Evolutionary conservation across 1,140 invertebrate genomes (phyloP).

Genomic region (Hesperophylax magnus): DNA sequence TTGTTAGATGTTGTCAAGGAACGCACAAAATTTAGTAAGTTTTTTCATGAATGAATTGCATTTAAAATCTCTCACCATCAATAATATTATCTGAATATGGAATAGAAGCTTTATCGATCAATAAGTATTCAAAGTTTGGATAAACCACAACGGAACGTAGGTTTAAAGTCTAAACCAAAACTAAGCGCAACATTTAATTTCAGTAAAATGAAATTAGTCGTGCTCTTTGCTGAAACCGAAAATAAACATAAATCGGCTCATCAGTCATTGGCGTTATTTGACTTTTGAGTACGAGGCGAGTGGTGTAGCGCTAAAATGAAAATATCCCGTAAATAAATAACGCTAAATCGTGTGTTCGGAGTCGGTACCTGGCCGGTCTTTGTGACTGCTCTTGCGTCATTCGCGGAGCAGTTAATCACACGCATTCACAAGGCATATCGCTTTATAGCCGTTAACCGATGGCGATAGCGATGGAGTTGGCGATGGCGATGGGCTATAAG

Average conservation of each 20-base stretch:
- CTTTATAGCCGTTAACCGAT: background rate
- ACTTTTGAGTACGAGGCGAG: background rate
- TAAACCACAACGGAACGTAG: no score
- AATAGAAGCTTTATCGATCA: no score
- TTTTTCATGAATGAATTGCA: no score
- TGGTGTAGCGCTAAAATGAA: constrained; percentile 12
- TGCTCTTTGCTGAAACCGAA: background rate
- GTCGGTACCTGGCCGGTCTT: constrained; percentile 3
- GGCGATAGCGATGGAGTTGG: no score
- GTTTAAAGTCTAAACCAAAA: no score
- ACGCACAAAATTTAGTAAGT: no score
- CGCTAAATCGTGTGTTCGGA: constrained; percentile 10
- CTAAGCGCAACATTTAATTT: no score
- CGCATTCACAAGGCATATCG: background rate
- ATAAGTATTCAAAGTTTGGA: no score
- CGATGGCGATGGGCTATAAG: background rate
- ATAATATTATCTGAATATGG: no score
- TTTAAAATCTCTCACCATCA: no score
- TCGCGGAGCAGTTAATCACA: constrained; percentile 18
- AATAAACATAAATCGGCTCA: constrained; percentile 12
- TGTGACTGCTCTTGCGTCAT: constrained; percentile 26
- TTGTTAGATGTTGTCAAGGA: no score
- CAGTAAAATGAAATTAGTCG: no score
- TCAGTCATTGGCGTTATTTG: constrained; percentile 2
- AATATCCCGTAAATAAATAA: constrained; percentile 17